Conservation (phyloP, 2,797 vertebrate species). For the Tolypeutes matacus region DNA sequence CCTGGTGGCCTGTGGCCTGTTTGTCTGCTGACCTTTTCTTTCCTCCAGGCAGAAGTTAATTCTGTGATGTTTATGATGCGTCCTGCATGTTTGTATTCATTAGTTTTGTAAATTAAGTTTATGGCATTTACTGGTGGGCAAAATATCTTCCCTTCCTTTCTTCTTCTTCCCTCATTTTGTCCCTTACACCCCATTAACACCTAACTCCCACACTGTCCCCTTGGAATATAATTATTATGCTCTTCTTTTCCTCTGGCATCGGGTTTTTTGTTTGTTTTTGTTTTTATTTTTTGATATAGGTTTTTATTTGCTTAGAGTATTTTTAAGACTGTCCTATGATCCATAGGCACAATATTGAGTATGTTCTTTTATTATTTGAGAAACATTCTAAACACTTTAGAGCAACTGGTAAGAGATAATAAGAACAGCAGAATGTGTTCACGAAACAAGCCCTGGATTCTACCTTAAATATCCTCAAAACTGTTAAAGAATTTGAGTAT, state of each 20-base stretch:
- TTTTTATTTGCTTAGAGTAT: conserved; percentile 33
- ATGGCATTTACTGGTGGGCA: conserved; percentile 10
- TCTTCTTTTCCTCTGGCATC: background rate
- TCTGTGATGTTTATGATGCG: background rate
- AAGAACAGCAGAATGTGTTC: background rate
- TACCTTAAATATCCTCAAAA: background rate
- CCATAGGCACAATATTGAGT: background rate
- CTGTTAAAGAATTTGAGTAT: background rate
- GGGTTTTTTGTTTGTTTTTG: no score
- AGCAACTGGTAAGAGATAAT: background rate
- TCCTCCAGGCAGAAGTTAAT: conserved; percentile 42
- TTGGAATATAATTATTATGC: conserved; percentile 7
- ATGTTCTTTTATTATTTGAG: conserved; percentile 12
- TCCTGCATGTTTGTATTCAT: conserved; percentile 5
- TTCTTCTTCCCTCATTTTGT: background rate
- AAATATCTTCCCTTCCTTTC: conserved; percentile 10
- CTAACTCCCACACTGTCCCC: background rate
- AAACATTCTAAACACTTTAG: conserved; percentile 5
- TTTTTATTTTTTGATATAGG: background rate
- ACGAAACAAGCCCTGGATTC: background rate
- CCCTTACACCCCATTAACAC: background rate
- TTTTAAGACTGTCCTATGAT: background rate
- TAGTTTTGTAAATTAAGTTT: conserved; percentile 42
- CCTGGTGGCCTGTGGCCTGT: background rate
- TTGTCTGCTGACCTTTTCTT: background rate